Evolutionary conservation across 1,140 invertebrate species (phyloP).

Genomic region (Prorops nasuta): DNA sequence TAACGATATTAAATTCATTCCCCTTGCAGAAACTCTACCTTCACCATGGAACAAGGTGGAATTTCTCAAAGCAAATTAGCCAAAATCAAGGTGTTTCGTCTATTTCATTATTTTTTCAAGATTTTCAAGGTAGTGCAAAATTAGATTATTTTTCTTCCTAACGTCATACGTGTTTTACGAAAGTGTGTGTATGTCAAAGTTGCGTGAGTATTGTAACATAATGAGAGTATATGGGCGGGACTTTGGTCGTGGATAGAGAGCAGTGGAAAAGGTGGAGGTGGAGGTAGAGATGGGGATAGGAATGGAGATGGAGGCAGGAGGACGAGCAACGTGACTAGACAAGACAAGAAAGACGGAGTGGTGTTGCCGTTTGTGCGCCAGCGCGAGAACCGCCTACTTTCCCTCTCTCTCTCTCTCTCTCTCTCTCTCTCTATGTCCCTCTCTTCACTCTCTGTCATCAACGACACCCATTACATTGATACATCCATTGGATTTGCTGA

Average conservation of each 20-base stretch:
- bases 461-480: neutral
- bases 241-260: constrained; percentile 17
- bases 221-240: constrained; percentile 32
- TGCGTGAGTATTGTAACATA: no score
- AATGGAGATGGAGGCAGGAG: constrained; percentile 22
- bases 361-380: constrained; percentile 36
- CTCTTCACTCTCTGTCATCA: constrained; percentile 8
- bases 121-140: no score
- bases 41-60: no score
- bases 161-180: no score
- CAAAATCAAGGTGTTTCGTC: no score
- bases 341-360: constrained; percentile 33
- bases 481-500: no score
- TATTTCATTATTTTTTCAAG: no score
- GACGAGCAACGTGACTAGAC: constrained; percentile 44
- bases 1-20: neutral
- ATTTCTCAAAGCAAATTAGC: no score
- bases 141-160: no score
- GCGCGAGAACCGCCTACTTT: constrained; percentile 43
- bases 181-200: no score
- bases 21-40: neutral
- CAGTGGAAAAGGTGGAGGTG: constrained; percentile 20
- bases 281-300: constrained; percentile 12
- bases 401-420: no score
- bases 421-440: no score